Conservation (phyloP, 2,113 vertebrate species). For the Phocoena sinus region DNA sequence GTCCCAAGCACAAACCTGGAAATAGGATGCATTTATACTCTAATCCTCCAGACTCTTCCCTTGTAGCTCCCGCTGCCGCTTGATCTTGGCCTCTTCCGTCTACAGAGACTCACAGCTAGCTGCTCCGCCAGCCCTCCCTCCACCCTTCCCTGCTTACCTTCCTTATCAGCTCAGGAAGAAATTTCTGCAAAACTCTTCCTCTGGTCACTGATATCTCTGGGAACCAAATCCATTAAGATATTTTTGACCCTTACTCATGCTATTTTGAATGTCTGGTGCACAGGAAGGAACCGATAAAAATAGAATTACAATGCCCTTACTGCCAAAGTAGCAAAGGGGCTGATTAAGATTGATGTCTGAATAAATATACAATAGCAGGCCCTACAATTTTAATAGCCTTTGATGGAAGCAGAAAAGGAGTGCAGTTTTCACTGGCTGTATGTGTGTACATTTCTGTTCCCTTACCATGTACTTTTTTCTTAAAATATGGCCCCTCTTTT, state of each 20-base stretch:
- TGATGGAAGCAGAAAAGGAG: conserved; percentile 72
- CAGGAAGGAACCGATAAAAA: conserved; percentile 92
- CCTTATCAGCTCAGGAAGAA: conserved; percentile 84
- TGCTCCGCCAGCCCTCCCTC: background rate
- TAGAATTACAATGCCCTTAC: conserved; percentile 87
- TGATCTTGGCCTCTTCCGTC: background rate
- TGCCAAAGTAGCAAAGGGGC: conserved; percentile 78
- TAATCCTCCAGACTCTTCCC: background rate
- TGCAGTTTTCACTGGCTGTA: background rate
- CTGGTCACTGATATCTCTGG: conserved; percentile 83
- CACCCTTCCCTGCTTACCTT: conserved; percentile 70
- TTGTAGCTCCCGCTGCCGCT: background rate
- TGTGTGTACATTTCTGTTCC: background rate
- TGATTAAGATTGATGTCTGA: conserved; percentile 88
- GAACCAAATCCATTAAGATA: conserved; percentile 87
- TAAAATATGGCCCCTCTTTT: background rate
- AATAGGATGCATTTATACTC: background rate
- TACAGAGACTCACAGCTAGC: background rate
- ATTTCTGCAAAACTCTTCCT: conserved; percentile 82
- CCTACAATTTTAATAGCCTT: conserved; percentile 80
- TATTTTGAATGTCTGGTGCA: conserved; percentile 85
- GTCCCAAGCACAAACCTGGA: background rate
- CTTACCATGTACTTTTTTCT: background rate
- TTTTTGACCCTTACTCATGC: conserved; percentile 81
- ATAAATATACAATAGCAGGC: conserved; percentile 85